A percentile compares a stretch with the other conserved stretches of the same genome.
Conservation (phyloP, 2,797 vertebrate species). For the Schizopygopsis pylzovi region DNA sequence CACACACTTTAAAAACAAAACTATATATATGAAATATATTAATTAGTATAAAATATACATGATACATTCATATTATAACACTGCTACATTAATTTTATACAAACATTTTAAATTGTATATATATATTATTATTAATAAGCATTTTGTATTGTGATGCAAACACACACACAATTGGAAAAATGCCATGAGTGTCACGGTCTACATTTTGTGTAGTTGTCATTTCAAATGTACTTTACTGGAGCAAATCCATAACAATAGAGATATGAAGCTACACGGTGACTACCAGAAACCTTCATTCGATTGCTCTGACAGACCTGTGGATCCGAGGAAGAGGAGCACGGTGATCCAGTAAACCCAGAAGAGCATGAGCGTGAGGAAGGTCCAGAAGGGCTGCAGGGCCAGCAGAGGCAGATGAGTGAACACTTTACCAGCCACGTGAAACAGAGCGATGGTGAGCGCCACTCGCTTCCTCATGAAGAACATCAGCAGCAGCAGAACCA, state of each 20-base stretch:
- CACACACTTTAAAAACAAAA: no score
- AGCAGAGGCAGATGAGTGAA: conserved; percentile 92
- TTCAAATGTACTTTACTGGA: not conserved
- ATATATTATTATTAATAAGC: no score
- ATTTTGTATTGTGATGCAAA: not conserved
- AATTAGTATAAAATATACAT: no score
- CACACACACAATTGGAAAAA: not conserved
- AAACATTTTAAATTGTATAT: no score
- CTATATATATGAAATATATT: no score
- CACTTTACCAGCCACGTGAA: conserved; percentile 96
- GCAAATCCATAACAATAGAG: not conserved
- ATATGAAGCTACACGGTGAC: not conserved
- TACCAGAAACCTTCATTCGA: not conserved
- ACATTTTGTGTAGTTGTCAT: not conserved
- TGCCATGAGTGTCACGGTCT: not conserved
- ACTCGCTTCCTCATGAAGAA: conserved; percentile 96
- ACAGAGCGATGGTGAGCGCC: conserved; percentile 94
- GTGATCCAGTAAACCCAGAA: conserved; percentile 97
- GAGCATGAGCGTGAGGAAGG: conserved; percentile 91
- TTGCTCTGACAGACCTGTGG: conserved; percentile 80
- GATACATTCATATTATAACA: no score
- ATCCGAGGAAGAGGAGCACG: conserved; percentile 92
- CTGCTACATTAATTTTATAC: no score
- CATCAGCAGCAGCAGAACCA: conserved; percentile 91
- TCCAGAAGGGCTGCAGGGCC: conserved; percentile 95